Conservation (phyloP, 2,888 invertebrate genomes). For the Fragum sueziense region DNA sequence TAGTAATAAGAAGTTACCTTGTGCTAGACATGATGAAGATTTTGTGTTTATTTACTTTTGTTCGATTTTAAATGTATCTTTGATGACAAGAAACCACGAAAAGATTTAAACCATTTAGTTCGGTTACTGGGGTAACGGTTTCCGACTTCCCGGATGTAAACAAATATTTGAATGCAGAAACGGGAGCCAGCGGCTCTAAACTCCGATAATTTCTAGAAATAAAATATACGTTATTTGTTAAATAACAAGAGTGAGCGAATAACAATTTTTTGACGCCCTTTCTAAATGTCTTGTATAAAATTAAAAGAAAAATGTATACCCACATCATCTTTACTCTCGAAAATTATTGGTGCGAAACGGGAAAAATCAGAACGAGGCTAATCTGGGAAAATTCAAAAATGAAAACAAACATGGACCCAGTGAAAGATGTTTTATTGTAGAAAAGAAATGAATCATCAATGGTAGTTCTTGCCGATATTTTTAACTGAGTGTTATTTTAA, state of each 20-base stretch:
- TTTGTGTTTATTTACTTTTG: too few relatives aligned
- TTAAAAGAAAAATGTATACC: too few relatives aligned
- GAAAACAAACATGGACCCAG: not conserved
- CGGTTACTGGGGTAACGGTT: slow-evolving; percentile 56
- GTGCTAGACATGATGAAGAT: slow-evolving; percentile 40
- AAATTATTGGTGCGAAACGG: not conserved
- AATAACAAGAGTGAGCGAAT: too few relatives aligned
- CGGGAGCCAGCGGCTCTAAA: too few relatives aligned
- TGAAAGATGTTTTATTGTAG: too few relatives aligned
- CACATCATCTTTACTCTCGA: too few relatives aligned
- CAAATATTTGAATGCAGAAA: not conserved
- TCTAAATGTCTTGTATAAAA: too few relatives aligned
- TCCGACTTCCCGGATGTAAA: slow-evolving; percentile 46
- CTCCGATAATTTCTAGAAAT: too few relatives aligned
- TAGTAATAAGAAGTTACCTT: slow-evolving; percentile 29
- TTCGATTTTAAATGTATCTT: not conserved
- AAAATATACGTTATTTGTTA: too few relatives aligned
- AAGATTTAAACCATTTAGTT: not conserved
- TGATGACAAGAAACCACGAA: not conserved
- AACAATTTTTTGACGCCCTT: too few relatives aligned
- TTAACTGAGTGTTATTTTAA: not conserved
- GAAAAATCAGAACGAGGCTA: slow-evolving; percentile 29
- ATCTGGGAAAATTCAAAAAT: slow-evolving; percentile 27
- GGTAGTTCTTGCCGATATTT: not conserved
- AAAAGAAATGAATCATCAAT: too few relatives aligned